These are phyloP conservation scores for Loris lydekkerianus DNA, from an alignment of 2,797 vertebrate species.

Conservation along the genomic window DNA sequence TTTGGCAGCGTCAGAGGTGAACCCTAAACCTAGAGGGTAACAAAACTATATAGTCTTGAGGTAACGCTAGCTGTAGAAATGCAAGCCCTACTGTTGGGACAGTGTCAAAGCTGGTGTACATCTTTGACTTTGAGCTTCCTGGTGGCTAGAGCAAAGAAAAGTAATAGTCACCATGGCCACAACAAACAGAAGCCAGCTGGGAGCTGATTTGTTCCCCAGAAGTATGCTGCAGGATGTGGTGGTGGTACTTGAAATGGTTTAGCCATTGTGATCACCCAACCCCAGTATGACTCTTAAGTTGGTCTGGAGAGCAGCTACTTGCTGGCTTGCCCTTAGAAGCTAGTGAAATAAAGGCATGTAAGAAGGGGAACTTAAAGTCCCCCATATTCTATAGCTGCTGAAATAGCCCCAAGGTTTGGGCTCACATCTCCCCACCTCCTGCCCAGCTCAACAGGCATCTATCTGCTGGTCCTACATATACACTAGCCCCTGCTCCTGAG, in stretches of 20 bases:
- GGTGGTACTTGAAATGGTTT: background rate
- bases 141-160: background rate
- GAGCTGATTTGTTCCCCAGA: background rate
- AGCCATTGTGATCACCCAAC: background rate
- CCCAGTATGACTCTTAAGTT: background rate
- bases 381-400: background rate
- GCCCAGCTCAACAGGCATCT: background rate
- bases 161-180: background rate
- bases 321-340: background rate
- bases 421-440: background rate
- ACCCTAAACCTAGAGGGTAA: background rate
- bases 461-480: too few relatives aligned
- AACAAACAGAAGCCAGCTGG: background rate
- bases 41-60: background rate
- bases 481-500: background rate
- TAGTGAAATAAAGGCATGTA: rapidly evolving
- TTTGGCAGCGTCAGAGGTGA: background rate
- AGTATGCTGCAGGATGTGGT: background rate
- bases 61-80: background rate
- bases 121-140: background rate
- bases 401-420: background rate
- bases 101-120: too few relatives aligned
- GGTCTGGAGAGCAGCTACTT: background rate
- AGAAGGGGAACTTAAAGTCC: too few relatives aligned
- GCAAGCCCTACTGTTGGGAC: background rate